phyloP scores from a whole-genome alignment of 2,113 vertebrate genomes.

The Tinamus guttatus region DNA sequence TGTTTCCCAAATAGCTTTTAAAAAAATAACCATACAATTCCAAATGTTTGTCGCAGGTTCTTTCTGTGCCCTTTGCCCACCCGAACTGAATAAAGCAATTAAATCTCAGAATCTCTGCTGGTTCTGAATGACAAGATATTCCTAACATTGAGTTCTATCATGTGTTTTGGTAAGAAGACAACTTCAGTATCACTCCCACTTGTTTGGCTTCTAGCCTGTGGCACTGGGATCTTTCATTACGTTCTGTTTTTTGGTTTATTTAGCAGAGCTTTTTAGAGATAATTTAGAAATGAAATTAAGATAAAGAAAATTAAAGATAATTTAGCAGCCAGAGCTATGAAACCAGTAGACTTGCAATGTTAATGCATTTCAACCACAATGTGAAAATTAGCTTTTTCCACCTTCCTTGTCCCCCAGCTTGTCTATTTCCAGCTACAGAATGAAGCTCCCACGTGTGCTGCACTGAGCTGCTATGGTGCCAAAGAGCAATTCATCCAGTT shows the following conservation, averaged over 20 bases:
- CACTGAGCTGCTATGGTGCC: neutral
- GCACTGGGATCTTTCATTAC: rapidly evolving
- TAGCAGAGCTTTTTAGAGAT: neutral
- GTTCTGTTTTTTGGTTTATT: rapidly evolving
- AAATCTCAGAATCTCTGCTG: neutral
- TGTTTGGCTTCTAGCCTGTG: neutral
- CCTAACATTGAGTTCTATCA: neutral
- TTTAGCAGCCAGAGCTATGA: neutral
- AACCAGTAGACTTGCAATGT: neutral
- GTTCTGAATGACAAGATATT: rapidly evolving
- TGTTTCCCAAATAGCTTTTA: neutral
- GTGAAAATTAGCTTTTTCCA: neutral
- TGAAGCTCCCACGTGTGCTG: neutral
- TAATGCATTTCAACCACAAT: neutral
- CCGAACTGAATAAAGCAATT: neutral
- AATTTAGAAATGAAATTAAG: too few relatives aligned
- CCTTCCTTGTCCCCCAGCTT: neutral
- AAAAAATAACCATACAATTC: neutral
- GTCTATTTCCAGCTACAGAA: rapidly evolving
- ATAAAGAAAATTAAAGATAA: too few relatives aligned
- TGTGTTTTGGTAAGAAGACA: neutral
- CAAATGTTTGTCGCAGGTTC: neutral
- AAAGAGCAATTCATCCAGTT: neutral
- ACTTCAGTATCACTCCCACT: too few relatives aligned
- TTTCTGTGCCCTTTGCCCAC: neutral